Conservation (phyloP, 2,888 invertebrate genomes). For the Lasius fuliginosus region DNA sequence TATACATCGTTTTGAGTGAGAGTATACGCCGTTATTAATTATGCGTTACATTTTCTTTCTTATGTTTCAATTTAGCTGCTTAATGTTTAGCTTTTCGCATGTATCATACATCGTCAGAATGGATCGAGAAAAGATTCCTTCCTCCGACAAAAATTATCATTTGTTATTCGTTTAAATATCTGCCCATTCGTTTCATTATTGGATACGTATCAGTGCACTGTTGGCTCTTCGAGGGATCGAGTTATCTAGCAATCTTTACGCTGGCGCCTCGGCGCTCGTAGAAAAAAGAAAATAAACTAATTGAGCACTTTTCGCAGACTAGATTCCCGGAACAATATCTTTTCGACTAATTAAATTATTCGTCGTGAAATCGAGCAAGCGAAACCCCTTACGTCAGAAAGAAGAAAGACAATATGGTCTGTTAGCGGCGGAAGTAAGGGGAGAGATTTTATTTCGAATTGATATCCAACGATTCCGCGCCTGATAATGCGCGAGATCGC, state of each 20-base stretch:
- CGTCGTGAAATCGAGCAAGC: conserved; percentile 68
- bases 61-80: not conserved
- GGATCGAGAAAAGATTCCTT: not conserved
- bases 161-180: conserved; percentile 23
- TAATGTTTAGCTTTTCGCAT: not conserved
- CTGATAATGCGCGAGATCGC: not conserved
- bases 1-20: conserved; percentile 4
- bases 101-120: not conserved
- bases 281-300: conserved; percentile 68
- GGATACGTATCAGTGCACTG: conserved; percentile 2
- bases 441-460: conserved; percentile 62
- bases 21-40: conserved; percentile 29
- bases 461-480: conserved; percentile 63
- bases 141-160: conserved; percentile 6
- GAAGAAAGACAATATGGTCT: not conserved
- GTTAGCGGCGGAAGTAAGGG: conserved; percentile 29
- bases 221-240: conserved; percentile 23
- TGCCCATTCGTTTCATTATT: conserved; percentile 24
- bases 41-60: conserved; percentile 16
- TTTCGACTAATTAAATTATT: conserved; percentile 76
- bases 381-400: conserved; percentile 47
- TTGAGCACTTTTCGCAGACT: conserved; percentile 59
- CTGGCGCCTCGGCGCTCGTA: conserved; percentile 74
- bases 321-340: conserved; percentile 72
- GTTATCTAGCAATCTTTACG: conserved; percentile 82